Evolutionary conservation across 2,888 invertebrate genomes (phyloP).

Genomic region (Troglohyphantes excavatus): DNA sequence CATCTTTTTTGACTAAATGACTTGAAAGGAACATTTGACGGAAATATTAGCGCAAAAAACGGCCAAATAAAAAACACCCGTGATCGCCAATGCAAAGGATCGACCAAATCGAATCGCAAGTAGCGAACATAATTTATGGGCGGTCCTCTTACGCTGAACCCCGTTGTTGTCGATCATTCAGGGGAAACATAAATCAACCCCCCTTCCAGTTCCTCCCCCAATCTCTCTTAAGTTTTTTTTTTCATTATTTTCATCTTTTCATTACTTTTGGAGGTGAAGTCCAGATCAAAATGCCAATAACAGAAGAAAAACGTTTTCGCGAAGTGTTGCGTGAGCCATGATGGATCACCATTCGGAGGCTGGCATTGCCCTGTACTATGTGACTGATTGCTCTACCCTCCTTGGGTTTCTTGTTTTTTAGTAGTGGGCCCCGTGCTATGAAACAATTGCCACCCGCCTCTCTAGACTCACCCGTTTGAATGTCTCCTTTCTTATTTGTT

Average conservation of each 20-base stretch:
- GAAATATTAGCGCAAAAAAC: conserved; percentile 39
- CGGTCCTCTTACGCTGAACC: conserved; percentile 58
- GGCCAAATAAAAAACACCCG: conserved; percentile 17
- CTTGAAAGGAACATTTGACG: conserved; percentile 37
- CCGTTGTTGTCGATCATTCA: conserved; percentile 61
- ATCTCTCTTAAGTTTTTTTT: conserved; percentile 42
- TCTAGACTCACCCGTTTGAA: conserved; percentile 16
- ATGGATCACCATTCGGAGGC: conserved; percentile 55
- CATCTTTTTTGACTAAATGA: conserved; percentile 36
- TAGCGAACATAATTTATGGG: conserved; percentile 61
- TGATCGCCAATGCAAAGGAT: conserved; percentile 48
- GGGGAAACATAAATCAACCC: conserved; percentile 64
- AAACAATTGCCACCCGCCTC: conserved; percentile 58
- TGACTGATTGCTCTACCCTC: conserved; percentile 63
- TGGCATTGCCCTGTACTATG: conserved; percentile 39
- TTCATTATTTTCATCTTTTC: conserved; percentile 67
- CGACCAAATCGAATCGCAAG: conserved; percentile 55
- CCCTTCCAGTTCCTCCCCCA: conserved; percentile 12
- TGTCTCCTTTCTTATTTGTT: conserved; percentile 11
- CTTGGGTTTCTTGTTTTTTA: conserved; percentile 41
- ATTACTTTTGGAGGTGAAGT: conserved; percentile 68
- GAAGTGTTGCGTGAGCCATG: conserved; percentile 63
- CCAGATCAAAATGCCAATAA: conserved; percentile 72
- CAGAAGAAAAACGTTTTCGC: conserved; percentile 69
- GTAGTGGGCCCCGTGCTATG: background rate